Evolutionary conservation across 2,113 vertebrate genomes (phyloP), one percentile per base, ranked within the genome.

Genomic region (Rhadina sibilatrix): DNA sequence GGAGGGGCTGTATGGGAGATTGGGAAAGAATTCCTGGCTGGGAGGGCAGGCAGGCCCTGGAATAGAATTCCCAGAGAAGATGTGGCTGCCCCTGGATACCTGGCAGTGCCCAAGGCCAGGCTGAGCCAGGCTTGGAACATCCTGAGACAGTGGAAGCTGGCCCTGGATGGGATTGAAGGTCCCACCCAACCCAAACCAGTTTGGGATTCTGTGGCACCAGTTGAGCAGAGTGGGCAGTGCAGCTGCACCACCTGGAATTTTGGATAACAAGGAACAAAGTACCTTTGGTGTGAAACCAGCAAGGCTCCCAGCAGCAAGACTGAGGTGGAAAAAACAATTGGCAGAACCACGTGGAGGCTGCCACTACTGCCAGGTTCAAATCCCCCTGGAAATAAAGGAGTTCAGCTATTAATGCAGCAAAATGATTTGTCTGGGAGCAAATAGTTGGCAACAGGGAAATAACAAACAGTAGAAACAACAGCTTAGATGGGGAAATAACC

Each of bases 201-300:
- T 2, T 35, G 63, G 30, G 17, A 18, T 16, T 16, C 9, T 19
- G 63, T 47, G 61, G 2, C 40, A 30, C 16, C 54, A 54, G 52
- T 4, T 35, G 35, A 50, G 46, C 54, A 78, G 44, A 35, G 52
- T 20, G 57, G 38, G 44, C 38, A 57, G 8, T 23, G 24, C 33
- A 76, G 38, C 53, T 64, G 59, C 72, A 44, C 3, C 33, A 4
- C 7, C 44, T 20, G 31, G 53, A 35, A 6, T 53, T 40, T 3
- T 3, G 9, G 7, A 4, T 3, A 7, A 25, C 15, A 63, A 24
- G 1, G 10, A 59, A 23, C 18, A 50, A 53, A 95, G 87, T 98
- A 99, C 99, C 98, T 99, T 91, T 99, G 99, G 90, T 99, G 99
- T 5, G 98, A 98, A 92, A 99, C 87, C 96, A 99, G 85, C 61